These are phyloP conservation scores for Trichosurus vulpecula DNA, from an alignment of 2,797 vertebrate species.

Conservation along the genomic window DNA sequence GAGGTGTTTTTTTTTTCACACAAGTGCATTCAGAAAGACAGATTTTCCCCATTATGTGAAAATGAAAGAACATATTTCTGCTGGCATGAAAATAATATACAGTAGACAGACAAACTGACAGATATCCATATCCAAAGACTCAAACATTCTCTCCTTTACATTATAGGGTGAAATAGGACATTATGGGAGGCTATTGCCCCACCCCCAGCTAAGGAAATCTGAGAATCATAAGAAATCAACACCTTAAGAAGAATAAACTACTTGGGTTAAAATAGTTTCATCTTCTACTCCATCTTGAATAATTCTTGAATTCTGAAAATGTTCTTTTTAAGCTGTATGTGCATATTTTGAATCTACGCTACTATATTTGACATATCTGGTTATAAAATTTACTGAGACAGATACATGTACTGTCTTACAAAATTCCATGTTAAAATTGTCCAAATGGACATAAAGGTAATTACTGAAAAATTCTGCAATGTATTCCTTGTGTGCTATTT, in stretches of 20 bases:
- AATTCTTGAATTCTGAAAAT: conserved; percentile 61
- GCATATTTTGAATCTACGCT: conserved; percentile 22
- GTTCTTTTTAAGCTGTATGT: conserved; percentile 40
- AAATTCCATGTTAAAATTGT: conserved; percentile 43
- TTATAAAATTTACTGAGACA: conserved; percentile 46
- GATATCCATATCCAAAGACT: conserved; percentile 41
- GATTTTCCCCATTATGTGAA: conserved; percentile 60
- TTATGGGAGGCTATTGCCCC: conserved; percentile 63
- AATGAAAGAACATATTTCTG: conserved; percentile 68
- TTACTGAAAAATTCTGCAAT: conserved; percentile 65
- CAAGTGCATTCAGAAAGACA: conserved; percentile 72
- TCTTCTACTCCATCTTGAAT: conserved; percentile 74
- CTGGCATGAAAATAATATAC: conserved; percentile 65
- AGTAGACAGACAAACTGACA: conserved; percentile 71
- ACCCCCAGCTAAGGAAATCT: conserved; percentile 74
- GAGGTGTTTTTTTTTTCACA: conserved; percentile 60
- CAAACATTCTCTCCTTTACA: conserved; percentile 62
- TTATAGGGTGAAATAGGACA: conserved; percentile 47
- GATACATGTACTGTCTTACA: conserved; percentile 39
- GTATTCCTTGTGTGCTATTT: conserved; percentile 63
- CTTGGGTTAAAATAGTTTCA: conserved; percentile 68
- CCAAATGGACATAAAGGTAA: conserved; percentile 61
- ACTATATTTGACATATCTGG: conserved; percentile 28
- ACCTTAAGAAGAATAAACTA: conserved; percentile 70
- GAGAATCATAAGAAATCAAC: conserved; percentile 77